Evolutionary conservation across 2,797 vertebrate species (phyloP), one percentile per base, ranked within the genome.

Genomic region (Anabas testudineus): DNA sequence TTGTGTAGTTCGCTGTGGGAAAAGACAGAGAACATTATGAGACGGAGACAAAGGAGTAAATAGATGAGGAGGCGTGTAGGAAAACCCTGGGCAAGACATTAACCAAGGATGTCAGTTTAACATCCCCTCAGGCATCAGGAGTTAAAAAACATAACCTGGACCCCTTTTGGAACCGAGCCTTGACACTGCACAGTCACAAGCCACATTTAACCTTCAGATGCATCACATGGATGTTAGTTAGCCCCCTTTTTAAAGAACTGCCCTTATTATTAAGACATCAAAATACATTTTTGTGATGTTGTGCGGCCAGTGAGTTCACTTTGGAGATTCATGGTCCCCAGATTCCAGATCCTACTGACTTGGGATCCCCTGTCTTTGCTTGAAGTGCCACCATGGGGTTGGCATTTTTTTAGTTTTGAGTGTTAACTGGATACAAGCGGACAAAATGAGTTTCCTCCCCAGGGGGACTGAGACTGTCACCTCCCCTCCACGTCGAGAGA

Each of bases 111-210:
- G 69, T 74, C 13, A 24, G 67, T 69, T 76, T 78, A 70, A 43
- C 56, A 37, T 64, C 67, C 46, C 71, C 57, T 65, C 76, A 70
- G 72, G 79, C 74, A 49, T 54, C 24, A 60, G 14, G 28, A 71
- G 24, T 37, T 48, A 30, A 32, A 61, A 78, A 67, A 69, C 26
- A 76, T 32, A 48, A 61, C 67, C 57, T 58, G 37, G 10, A 57
- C 45, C 42, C 0, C 24, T 24, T 26, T 63, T 13, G 14, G 7
- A 13, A 59, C n/a, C 4, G 16, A 73, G 26, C 43, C 32, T 45
- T 36, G 15, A 39, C 14, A 28, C 30, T 5, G 2, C 41, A 49
- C 24, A 45, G 64, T 37, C 12, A 34, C 63, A 51, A 30, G 34
- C 24, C 24, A 22, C 32, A 2, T 56, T 70, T 60, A 30, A 34